Base-by-base conservation (phyloP, 2,888 invertebrate genomes). In the Cryptocephalus moraei region DNA sequence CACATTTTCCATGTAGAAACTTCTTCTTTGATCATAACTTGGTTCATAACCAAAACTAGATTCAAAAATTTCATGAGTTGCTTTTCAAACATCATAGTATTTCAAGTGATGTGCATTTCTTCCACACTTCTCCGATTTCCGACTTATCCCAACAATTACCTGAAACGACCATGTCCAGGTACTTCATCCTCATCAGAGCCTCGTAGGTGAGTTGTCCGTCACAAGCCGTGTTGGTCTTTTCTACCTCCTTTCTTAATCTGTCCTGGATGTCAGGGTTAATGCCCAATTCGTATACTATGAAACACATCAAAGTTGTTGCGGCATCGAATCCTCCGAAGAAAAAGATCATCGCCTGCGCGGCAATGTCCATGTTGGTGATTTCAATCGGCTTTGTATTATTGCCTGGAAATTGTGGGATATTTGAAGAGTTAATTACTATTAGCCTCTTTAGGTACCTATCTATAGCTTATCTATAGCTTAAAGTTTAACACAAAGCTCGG, bases 211-310 rank as follows among this genome's bases (percentile, higher is more conserved):
- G 52, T 6, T 66, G 53, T 2, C 66, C 70, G 0, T 62, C 51
- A 9, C 61, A 64, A 12, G 48, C 46, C 8, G 65, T 56, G 8
- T 49, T 31, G 8, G 64, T 57, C 32, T 75, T 72, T 32, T 65
- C 70, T 33, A 82, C 75, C 66, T 82, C 81, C 39, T 72, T 56
- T 1, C 68, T 68, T 1, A 82, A 63, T 43, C 62, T 72, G 3
- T 73, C 68, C 59, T 81, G 81, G 0, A 78, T 62, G 0, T 80
- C 77, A 10, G 76, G 73, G 63, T 81, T 73, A 4, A 75, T 47
- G 33, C 78, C 77, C 22, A 82, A 57, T 60, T 81, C 80, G 39
- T 79, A 71, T 0, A 76, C 63, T 0, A 74, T 58, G 49, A 80
- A 79, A 1, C 69, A 69, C 58, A 75, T 65, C 8, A 69, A 56